Evolutionary conservation across 2,888 invertebrate genomes (phyloP).

Genomic region (Aphidius colemani): DNA sequence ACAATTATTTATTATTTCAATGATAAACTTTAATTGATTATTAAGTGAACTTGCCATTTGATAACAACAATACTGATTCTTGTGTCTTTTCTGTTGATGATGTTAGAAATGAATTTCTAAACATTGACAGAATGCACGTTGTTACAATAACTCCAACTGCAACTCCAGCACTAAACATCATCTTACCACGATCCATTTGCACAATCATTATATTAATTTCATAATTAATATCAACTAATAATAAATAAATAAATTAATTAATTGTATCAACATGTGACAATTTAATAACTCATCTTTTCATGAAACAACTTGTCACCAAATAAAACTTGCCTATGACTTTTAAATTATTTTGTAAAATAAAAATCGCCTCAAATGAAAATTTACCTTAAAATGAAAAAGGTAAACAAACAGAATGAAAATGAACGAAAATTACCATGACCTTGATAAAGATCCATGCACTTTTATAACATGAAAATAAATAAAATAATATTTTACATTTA

Average conservation of each 20-base stretch:
- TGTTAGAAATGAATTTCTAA: too few relatives aligned
- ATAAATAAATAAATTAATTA: too few relatives aligned
- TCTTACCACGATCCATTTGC: slow-evolving; percentile 4
- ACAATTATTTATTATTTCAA: background rate
- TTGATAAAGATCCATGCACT: slow-evolving; percentile 10
- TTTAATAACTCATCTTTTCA: background rate
- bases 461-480: slow-evolving; percentile 11
- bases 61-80: too few relatives aligned
- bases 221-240: too few relatives aligned
- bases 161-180: slow-evolving; percentile 10
- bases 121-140: slow-evolving; percentile 9
- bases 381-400: background rate
- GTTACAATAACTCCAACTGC: slow-evolving; percentile 5
- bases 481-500: background rate
- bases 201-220: background rate
- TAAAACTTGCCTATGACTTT: too few relatives aligned
- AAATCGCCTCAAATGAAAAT: too few relatives aligned
- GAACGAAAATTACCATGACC: background rate
- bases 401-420: background rate
- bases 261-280: background rate
- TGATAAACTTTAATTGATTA: background rate
- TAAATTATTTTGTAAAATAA: too few relatives aligned
- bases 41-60: background rate
- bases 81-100: too few relatives aligned
- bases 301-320: too few relatives aligned